phyloP scores from a whole-genome alignment of 2,888 invertebrate species.

The Eupithecia pulchellata region DNA sequence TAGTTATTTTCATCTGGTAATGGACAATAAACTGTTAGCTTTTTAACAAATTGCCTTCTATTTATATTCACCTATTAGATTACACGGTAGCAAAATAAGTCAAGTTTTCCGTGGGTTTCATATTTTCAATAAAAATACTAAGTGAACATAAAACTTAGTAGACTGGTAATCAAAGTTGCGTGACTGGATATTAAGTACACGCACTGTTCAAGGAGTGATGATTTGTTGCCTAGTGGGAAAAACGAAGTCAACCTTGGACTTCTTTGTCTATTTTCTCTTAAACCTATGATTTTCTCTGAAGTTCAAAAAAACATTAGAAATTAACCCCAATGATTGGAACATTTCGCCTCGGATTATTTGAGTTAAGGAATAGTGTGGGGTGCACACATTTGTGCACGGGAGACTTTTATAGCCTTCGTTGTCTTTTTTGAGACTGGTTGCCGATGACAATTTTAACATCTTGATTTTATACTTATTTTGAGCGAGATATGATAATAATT shows the following conservation, averaged over 20 bases:
- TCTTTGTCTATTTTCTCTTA: background rate
- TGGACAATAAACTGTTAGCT: background rate
- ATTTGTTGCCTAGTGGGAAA: background rate
- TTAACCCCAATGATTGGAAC: background rate
- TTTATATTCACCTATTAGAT: background rate
- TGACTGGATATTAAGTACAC: conserved; percentile 12
- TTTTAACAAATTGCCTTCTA: background rate
- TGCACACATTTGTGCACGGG: too few relatives aligned
- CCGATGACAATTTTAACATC: too few relatives aligned
- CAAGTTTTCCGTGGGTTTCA: conserved; percentile 1
- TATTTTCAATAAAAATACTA: conserved; percentile 21
- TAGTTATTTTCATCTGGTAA: background rate
- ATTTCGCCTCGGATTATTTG: background rate
- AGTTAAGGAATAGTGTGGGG: too few relatives aligned
- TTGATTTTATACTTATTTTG: too few relatives aligned
- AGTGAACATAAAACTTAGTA: conserved; percentile 12
- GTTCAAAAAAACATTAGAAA: background rate
- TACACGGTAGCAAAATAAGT: background rate
- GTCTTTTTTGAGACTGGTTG: too few relatives aligned
- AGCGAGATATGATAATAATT: too few relatives aligned
- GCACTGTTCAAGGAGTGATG: conserved; percentile 3
- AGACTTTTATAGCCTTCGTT: too few relatives aligned
- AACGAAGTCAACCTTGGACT: background rate
- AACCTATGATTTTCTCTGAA: background rate
- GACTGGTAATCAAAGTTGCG: conserved; percentile 19